Evolutionary conservation across 1,140 invertebrate genomes (phyloP), one percentile per base, ranked within the genome.

Genomic region (Sitobion miscanthi): DNA sequence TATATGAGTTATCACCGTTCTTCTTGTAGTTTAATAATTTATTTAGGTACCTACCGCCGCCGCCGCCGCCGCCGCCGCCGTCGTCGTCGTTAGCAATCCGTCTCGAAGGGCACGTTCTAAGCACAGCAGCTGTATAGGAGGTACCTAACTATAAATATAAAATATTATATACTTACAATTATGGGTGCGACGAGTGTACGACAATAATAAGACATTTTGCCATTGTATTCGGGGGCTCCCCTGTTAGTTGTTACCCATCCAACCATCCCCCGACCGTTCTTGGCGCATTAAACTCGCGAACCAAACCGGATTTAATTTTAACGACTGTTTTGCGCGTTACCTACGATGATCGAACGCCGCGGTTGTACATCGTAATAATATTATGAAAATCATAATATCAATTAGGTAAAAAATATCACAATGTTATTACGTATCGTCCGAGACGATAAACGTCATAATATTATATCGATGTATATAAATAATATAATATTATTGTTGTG

Each of bases 271-370:
- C 45, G 25, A 69, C 25, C 30, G 14, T 30, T 77, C n/a, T 77
- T 77, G 62, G n/a, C 62, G n/a, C n/a, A 77, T 77, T 35, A n/a
- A 77, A 17, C n/a, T 35, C 21, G 35, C 52, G 35, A 57, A 54
- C n/a, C 38, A 89, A 89, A 89, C 87, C n/a, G 87, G 87, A 57
- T 89, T 89, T 89, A 57, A 89, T 89, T 57, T 89, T 89, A 89
- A 89, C 87, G 87, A 89, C 49, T 57, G 54, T 89, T 89, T 89
- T 89, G 54, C 52, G 52, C 21, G 35, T 23, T 54, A 52, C 11
- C 47, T 52, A 38, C 49, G 14, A n/a, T 9, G 5, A 77, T 77
- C 62, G 4, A 8, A 30, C 7, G 11, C 35, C 1, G 35, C n/a
- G 21, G 14, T 88, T 30, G 11, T 42, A 17, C 62, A 77, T 77